Evolutionary conservation across 2,888 invertebrate genomes (phyloP).

Genomic region (Aleiodes alternator): DNA sequence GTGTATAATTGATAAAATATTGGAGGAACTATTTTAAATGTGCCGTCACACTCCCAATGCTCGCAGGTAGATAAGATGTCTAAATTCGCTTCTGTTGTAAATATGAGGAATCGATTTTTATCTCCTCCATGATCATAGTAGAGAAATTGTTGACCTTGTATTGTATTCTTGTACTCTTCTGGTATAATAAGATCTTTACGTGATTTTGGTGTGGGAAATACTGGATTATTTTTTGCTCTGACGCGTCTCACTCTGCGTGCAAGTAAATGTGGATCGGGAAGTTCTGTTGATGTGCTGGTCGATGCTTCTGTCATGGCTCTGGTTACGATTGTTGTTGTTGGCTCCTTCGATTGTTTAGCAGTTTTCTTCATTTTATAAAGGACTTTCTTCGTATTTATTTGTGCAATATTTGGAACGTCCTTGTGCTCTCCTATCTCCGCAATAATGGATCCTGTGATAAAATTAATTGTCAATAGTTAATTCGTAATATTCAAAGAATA

Average conservation of each 20-base stretch:
- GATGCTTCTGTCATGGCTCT: neutral
- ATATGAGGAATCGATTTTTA: neutral
- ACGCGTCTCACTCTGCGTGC: neutral
- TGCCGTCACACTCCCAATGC: conserved; percentile 16
- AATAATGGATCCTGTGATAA: neutral
- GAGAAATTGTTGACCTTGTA: neutral
- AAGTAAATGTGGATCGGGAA: neutral
- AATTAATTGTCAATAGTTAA: too few species aligned
- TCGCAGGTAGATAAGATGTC: neutral
- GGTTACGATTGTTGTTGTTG: neutral
- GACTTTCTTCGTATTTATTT: neutral
- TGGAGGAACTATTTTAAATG: conserved; percentile 18
- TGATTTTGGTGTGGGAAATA: conserved; percentile 4
- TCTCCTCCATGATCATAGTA: neutral
- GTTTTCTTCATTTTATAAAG: neutral
- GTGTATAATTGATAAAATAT: conserved; percentile 28
- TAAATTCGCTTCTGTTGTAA: neutral
- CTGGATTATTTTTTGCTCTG: neutral
- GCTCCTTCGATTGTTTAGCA: neutral
- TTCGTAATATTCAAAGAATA: too few species aligned
- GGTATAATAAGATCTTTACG: neutral
- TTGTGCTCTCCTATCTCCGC: neutral
- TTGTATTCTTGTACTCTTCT: neutral
- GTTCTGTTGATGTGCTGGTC: neutral
- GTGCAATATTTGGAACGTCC: neutral